Base-by-base conservation (phyloP, 2,113 vertebrate genomes). In the Alligator mississippiensis region DNA sequence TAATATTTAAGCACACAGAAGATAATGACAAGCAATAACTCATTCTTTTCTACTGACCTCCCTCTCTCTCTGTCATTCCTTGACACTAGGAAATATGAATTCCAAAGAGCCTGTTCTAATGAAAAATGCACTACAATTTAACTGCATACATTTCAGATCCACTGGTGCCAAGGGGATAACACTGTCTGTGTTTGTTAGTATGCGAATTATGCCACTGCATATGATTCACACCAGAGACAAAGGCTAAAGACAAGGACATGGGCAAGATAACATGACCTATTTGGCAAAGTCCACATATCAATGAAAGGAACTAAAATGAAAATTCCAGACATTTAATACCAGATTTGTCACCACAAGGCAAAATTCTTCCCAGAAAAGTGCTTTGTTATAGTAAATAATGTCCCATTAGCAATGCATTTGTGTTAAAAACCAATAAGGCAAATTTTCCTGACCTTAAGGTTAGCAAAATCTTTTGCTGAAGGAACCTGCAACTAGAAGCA, bases 121-220 rank as follows among this genome's bases (percentile, higher is more conserved):
- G 58, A 96, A 96, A 96, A 97, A 96, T 96, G 90, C 86, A 91
- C 88, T 81, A 94, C 74, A 95, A 90, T 60, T 92, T 87, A 83
- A 91, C 84, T 87, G 86, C 74, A 79, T 70, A 70, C n/a, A 70
- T 92, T 93, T 97, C 76, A 77, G 88, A 93, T 84, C 60, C 87
- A 27, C 80, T 79, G 47, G 91, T 96, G 86, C 95, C 96, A 96
- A 90, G 92, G 88, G 91, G 82, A 91, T 68, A 81, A 91, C 78
- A 88, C 91, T 74, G 74, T 81, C 90, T 85, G 62, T 85, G 63
- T 80, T 86, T 91, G 72, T 95, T 86, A 89, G 68, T 88, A 85
- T 79, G 55, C 58, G 91, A 94, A 94, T 96, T 88, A 89, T 88
- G 82, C 60, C 0, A 0, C 82, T 91, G 92, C 88, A 47, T 72